Evolutionary conservation across 1,140 invertebrate species (phyloP), one percentile per base, ranked within the genome.

Genomic region (Drosophila guanche): DNA sequence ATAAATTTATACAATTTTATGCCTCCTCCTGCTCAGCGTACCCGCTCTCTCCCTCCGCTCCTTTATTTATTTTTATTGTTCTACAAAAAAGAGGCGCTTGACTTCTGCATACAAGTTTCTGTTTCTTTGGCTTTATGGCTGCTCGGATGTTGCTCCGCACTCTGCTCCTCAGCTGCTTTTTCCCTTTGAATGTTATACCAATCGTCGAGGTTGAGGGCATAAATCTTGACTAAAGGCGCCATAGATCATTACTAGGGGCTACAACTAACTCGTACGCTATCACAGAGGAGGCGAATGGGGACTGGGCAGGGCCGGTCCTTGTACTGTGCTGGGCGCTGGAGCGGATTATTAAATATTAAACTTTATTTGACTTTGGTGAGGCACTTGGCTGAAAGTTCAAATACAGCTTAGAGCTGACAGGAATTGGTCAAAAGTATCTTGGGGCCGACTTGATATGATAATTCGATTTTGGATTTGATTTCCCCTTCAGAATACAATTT

Each of bases 1-100:
- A 84, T 84, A 84, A 84, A 84, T 84, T 84, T 84, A 84, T 84
- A 84, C 79, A 76, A 79, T 75, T 85, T 83, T 68, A 68, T 68
- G 63, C 65, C 65, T 63, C 67, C 55, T 70, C 43, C 59, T 51
- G 41, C 61, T 40, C 55, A 25, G 22, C 14, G 16, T 27, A 10
- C 47, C 29, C 33, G 23, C 62, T 25, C 23, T 23, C 16, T 37
- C 5, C 46, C 29, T 56, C 51, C 68, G 10, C 33, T 37, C 25
- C 76, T 72, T 63, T 84, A 84, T 84, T 79, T 84, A 84, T 84
- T 84, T 37, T 84, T 84, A 84, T 84, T 84, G 80, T 84, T 72
- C 68, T 12, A 37, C 33, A 37, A 37, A 79, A 67, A 79, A 75
- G 78, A 51, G 74, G 76, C 67, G 55, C 75, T 71, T 33, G 66